phyloP scores from a whole-genome alignment of 2,113 vertebrate species.

The Noturus placidus region DNA sequence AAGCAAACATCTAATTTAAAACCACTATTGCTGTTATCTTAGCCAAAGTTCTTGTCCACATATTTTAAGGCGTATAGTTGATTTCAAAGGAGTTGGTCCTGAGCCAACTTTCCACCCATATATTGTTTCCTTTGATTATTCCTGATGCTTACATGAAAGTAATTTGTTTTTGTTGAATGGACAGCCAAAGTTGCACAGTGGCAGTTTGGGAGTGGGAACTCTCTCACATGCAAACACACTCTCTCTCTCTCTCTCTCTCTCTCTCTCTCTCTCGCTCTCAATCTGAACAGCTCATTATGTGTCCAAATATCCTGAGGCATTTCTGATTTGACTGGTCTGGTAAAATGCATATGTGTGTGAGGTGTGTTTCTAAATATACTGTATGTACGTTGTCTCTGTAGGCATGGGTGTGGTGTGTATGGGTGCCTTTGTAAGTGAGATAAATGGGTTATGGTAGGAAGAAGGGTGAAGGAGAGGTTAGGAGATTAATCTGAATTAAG shows the following conservation, averaged over 20 bases:
- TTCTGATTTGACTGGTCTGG: constrained; percentile 22
- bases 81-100: constrained; percentile 33
- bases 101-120: constrained; percentile 29
- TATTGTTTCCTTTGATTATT: constrained; percentile 44
- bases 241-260: neutral
- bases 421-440: neutral
- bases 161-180: constrained; percentile 51
- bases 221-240: neutral
- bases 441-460: neutral
- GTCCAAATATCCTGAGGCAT: constrained; percentile 27
- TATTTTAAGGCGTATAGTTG: constrained; percentile 4
- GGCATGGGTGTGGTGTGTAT: neutral
- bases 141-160: constrained; percentile 36
- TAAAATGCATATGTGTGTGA: constrained; percentile 7
- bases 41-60: neutral
- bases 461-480: neutral
- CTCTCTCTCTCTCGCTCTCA: neutral
- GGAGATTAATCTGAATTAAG: neutral
- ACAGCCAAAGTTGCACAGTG: constrained; percentile 31
- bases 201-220: constrained; percentile 34
- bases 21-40: neutral
- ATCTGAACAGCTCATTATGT: constrained; percentile 16
- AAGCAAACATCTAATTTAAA: neutral
- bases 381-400: neutral
- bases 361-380: neutral